A percentile compares a stretch with the other conserved stretches of the same genome.
These are phyloP conservation scores for Anoplolepis gracilipes DNA, from an alignment of 1,140 invertebrate genomes.

Conservation along the genomic window DNA sequence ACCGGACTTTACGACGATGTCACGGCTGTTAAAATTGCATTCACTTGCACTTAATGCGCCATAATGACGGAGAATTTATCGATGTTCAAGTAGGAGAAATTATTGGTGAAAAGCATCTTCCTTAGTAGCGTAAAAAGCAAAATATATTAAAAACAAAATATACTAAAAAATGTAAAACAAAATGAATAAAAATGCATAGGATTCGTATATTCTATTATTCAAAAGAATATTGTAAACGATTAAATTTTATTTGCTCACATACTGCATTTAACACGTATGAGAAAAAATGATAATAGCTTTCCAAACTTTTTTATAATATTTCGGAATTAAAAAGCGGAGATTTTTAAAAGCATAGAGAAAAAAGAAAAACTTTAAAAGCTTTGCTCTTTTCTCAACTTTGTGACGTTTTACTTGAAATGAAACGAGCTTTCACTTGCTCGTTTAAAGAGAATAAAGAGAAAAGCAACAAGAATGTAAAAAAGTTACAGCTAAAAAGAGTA, in stretches of 20 bases:
- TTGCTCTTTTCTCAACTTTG: neutral
- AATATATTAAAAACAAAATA: neutral
- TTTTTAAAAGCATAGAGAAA: neutral
- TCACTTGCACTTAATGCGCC: constrained; percentile 23
- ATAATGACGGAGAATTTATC: constrained; percentile 8
- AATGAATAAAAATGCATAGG: too few species aligned
- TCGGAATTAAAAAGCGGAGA: constrained; percentile 1
- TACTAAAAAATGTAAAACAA: neutral
- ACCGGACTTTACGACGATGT: neutral
- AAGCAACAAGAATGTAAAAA: neutral
- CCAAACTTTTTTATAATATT: neutral
- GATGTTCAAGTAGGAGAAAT: neutral
- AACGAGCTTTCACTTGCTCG: neutral
- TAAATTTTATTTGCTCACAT: neutral
- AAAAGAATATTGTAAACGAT: neutral
- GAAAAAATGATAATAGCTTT: neutral
- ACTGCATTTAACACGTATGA: neutral
- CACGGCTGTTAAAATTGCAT: constrained; percentile 26
- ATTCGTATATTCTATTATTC: neutral
- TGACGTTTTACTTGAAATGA: neutral
- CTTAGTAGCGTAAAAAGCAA: neutral
- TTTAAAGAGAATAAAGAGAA: neutral
- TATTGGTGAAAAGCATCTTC: neutral
- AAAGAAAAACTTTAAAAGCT: neutral
- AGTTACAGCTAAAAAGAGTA: neutral